Evolutionary conservation across 2,888 invertebrate genomes (phyloP).

Genomic region (Cinara cedri): DNA sequence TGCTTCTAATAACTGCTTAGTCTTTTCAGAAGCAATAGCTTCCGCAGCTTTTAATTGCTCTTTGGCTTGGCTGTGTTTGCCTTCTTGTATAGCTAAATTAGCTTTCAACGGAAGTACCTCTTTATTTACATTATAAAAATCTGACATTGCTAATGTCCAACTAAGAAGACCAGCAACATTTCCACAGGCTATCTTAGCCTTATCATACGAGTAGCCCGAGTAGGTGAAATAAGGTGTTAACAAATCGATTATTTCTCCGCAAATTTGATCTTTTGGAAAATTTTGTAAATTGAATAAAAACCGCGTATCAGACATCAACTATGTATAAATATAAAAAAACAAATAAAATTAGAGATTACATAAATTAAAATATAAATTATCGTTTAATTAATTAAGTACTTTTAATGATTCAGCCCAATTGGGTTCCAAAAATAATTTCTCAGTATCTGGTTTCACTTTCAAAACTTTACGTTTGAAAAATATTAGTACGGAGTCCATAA

Average conservation of each 20-base stretch:
- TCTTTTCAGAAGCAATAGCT: slow-evolving; percentile 85
- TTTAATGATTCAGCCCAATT: slow-evolving; percentile 96
- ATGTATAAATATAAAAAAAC: too few relatives aligned
- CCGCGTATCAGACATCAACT: slow-evolving; percentile 97
- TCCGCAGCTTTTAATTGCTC: slow-evolving; percentile 87
- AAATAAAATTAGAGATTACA: not conserved
- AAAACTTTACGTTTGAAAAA: slow-evolving; percentile 89
- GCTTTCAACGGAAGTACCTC: slow-evolving; percentile 94
- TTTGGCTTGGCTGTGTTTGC: slow-evolving; percentile 86
- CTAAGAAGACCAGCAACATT: slow-evolving; percentile 93
- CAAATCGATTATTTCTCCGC: slow-evolving; percentile 95
- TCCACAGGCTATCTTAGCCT: slow-evolving; percentile 92
- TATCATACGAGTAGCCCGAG: slow-evolving; percentile 97
- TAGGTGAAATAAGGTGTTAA: slow-evolving; percentile 89
- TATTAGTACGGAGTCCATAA: slow-evolving; percentile 95
- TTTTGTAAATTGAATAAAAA: slow-evolving; percentile 90
- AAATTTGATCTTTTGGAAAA: slow-evolving; percentile 95
- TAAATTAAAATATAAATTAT: too few relatives aligned
- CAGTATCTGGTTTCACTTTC: slow-evolving; percentile 78
- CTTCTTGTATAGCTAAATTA: slow-evolving; percentile 88
- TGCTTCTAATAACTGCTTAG: slow-evolving; percentile 85
- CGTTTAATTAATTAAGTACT: slow-evolving; percentile 63
- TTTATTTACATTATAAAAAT: slow-evolving; percentile 94
- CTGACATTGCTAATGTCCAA: slow-evolving; percentile 96
- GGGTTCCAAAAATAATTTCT: slow-evolving; percentile 86